Conservation (phyloP, 2,888 invertebrate species). For the Orchesella flavescens region DNA sequence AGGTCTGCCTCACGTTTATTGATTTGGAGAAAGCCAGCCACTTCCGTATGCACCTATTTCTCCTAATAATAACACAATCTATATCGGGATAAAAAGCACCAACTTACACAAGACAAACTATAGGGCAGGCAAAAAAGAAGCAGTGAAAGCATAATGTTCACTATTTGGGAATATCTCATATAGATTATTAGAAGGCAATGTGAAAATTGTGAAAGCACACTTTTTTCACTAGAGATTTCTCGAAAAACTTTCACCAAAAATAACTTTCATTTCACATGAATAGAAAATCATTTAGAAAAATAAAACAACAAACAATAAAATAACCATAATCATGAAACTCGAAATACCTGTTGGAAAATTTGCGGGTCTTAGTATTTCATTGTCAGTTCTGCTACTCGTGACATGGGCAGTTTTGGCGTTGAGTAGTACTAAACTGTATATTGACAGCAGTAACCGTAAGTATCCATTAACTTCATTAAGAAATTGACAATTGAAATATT, state of each 20-base stretch:
- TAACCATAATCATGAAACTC: constrained; percentile 1
- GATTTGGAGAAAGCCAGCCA: constrained; percentile 21
- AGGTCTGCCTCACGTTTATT: constrained; percentile 3
- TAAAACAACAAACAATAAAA: too few relatives aligned
- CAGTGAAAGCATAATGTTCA: too few relatives aligned
- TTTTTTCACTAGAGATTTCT: neutral
- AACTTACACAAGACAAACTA: too few relatives aligned
- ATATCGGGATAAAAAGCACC: too few relatives aligned
- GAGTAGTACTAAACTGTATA: constrained; percentile 15
- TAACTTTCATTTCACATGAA: too few relatives aligned
- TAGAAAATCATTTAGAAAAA: too few relatives aligned
- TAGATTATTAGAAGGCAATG: too few relatives aligned
- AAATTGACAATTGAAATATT: too few relatives aligned
- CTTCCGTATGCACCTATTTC: neutral
- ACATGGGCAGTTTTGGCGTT: constrained; percentile 35
- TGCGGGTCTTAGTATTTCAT: constrained; percentile 1
- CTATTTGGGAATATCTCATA: too few relatives aligned
- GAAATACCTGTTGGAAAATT: constrained; percentile 25
- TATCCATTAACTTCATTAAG: too few relatives aligned
- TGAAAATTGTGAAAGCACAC: neutral
- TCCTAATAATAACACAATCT: too few relatives aligned
- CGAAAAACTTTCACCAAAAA: neutral
- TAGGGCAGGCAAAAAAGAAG: too few relatives aligned
- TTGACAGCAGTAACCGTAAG: neutral
- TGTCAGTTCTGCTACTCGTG: constrained; percentile 14